A percentile compares a stretch with the other conserved stretches of the same genome.
Evolutionary conservation across 2,797 vertebrate genomes (phyloP).

Genomic region (Alosa sapidissima): DNA sequence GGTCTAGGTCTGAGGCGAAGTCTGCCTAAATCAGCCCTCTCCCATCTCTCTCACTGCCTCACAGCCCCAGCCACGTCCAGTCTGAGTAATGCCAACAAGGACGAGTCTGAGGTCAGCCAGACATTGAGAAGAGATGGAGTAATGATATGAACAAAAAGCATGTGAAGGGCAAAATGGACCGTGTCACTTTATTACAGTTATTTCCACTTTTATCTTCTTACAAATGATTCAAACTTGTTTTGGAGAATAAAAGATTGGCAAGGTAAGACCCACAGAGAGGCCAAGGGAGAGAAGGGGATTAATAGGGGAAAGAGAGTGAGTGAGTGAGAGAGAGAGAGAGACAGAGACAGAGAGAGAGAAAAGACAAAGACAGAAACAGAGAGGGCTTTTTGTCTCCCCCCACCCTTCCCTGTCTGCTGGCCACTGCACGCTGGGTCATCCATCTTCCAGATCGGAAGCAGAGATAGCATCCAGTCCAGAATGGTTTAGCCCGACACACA

Average conservation of each 20-base stretch:
- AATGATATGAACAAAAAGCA: background rate
- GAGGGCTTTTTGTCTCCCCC: background rate
- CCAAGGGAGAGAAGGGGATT: background rate
- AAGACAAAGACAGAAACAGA: background rate
- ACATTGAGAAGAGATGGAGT: background rate
- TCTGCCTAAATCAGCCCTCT: conserved; percentile 6
- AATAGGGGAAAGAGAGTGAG: background rate
- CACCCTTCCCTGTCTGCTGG: background rate
- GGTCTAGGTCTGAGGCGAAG: background rate
- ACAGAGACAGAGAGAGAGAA: background rate
- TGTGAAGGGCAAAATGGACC: background rate
- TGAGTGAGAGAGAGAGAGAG: background rate
- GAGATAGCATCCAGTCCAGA: conserved; percentile 23
- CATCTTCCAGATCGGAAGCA: conserved; percentile 29
- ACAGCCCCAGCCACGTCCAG: background rate
- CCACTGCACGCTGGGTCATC: conserved; percentile 9
- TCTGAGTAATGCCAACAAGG: background rate
- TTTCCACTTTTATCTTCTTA: background rate
- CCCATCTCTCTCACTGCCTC: background rate
- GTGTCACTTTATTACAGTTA: background rate
- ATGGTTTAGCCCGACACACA: conserved; percentile 9
- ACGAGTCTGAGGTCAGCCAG: background rate
- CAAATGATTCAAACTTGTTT: no score
- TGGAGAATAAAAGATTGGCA: background rate
- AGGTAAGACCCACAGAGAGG: background rate